phyloP scores from a whole-genome alignment of 2,113 vertebrate species.

The Dryoscopus gambensis region DNA sequence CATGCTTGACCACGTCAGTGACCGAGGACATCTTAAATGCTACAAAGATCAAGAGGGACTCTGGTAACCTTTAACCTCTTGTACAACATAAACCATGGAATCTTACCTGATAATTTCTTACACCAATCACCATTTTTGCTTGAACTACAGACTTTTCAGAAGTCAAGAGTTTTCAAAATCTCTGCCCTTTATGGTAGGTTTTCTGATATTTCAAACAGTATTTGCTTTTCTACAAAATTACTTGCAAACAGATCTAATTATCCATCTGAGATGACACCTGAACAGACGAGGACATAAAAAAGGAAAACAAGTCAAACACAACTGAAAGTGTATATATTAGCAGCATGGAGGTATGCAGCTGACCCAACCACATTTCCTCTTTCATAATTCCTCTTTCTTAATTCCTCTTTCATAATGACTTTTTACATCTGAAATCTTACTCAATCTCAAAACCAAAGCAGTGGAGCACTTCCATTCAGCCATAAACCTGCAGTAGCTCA shows the following conservation, averaged over 20 bases:
- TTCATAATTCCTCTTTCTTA: not conserved
- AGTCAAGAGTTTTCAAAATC: not conserved
- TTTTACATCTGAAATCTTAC: not conserved
- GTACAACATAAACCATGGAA: not conserved
- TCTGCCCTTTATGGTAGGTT: not conserved
- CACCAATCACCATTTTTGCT: not conserved
- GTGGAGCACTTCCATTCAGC: not conserved
- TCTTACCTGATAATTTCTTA: not conserved
- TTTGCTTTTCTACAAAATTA: not conserved
- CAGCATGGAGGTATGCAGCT: not conserved
- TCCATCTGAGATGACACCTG: not conserved
- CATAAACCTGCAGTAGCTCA: not conserved
- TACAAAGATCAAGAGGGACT: not conserved
- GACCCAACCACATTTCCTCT: not conserved
- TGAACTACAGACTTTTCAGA: not conserved
- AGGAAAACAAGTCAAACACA: not conserved
- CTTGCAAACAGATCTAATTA: not conserved
- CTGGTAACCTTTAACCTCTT: not conserved
- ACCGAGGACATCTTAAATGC: not conserved
- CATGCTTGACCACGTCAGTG: not conserved
- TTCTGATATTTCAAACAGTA: not conserved
- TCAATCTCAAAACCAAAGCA: not conserved
- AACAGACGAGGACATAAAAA: not conserved
- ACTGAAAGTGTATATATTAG: not conserved
- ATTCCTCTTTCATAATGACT: not conserved